Base-by-base conservation (phyloP, 2,888 invertebrate species). In the Leucania comma region DNA sequence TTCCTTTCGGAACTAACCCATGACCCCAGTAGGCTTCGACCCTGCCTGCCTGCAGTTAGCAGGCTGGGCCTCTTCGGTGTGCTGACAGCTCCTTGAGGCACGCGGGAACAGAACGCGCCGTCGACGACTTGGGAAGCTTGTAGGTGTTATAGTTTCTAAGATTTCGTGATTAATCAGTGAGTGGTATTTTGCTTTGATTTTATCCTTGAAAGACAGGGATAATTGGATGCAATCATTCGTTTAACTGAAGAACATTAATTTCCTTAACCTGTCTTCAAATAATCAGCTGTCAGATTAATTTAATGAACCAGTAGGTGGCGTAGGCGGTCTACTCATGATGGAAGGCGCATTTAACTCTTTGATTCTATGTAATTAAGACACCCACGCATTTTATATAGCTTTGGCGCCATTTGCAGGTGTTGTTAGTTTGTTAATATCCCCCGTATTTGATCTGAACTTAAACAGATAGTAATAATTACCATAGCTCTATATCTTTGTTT, bases 281-380 rank as follows among this genome's bases (percentile, higher is more conserved):
- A 54, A 57, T 17, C 5, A 42, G 38, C 38, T 56, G 62, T 65
- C 64, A 71, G 51, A 12, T 68, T 10, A 29, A 65, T 54, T 48
- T 51, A 61, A 65, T 65, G 32, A 1, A 14, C 3, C 9, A n/a
- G 72, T 65, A 56, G 80, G 80, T 50, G 80, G 76, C 56, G 75
- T 78, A 24, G 75, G 80, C 12, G 0, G 64, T 32, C 6, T 42
- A n/a, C 4, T 65, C 62, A 62, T 66, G 32, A 68, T 51, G 29
- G 38, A 20, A 51, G 35, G 51, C 26, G 53, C 42, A 14, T 50
- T 68, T 22, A 62, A 53, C 46, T 53, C 59, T 68, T 80, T 68
- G 68, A 50, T 66, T 48, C 8, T 32, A 32, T 48, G 32, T 50
- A 67, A 75, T 79, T 75, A 70, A 10, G 22, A 29, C 80, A 53